phyloP scores from a whole-genome alignment of 2,113 vertebrate species.

The Pygoscelis adeliae region DNA sequence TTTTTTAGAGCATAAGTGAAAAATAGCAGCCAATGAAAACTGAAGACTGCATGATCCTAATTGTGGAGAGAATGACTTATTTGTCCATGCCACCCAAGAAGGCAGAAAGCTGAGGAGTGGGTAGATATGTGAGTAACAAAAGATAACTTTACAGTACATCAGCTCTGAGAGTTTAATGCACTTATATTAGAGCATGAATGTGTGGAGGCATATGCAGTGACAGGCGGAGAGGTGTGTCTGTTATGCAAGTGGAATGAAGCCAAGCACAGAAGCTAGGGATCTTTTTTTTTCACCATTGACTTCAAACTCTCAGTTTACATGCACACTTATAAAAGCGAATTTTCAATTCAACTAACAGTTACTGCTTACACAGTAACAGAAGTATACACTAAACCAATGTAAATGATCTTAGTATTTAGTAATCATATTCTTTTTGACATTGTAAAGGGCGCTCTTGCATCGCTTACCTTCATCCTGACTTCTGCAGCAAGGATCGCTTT shows the following conservation, averaged over 20 bases:
- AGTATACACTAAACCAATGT: not conserved
- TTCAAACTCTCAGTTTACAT: not conserved
- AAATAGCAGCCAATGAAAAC: conserved; percentile 21
- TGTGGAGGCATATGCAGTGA: conserved; percentile 33
- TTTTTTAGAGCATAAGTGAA: conserved; percentile 11
- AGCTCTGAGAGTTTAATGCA: conserved; percentile 12
- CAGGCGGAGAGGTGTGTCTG: conserved; percentile 21
- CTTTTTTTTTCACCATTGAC: not conserved
- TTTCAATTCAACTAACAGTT: not conserved
- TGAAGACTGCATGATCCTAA: not conserved
- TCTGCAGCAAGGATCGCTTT: not conserved
- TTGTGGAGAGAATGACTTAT: not conserved
- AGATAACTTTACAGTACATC: conserved; percentile 49
- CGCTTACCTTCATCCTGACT: not conserved
- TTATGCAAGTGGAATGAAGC: not conserved
- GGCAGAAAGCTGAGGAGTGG: conserved; percentile 29
- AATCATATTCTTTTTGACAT: not conserved
- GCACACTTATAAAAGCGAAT: not conserved
- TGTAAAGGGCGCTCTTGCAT: not conserved
- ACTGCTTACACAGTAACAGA: not conserved
- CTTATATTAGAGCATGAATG: not conserved
- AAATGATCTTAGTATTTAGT: not conserved
- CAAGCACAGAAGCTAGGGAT: not conserved
- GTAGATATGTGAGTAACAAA: conserved; percentile 23
- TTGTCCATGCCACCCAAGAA: not conserved